phyloP scores from a whole-genome alignment of 30 jellyfish, hydroid and myxozoan species.

The Pelagia noctiluca region DNA sequence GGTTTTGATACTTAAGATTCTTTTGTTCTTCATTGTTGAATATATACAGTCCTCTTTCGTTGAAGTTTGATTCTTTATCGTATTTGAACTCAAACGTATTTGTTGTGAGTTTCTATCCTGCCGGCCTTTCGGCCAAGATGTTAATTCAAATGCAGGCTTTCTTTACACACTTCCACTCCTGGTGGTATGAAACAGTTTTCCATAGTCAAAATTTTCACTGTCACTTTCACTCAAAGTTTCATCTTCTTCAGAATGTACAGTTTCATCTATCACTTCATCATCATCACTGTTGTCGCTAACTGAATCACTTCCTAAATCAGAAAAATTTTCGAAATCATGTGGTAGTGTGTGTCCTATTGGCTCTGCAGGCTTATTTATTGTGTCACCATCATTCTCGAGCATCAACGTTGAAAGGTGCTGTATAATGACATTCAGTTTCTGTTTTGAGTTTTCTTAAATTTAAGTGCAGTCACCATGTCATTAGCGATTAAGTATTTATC shows the following conservation, averaged over 20 bases:
- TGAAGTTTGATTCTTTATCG: too few species aligned
- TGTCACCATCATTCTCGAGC: neutral
- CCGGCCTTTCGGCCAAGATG: too few species aligned
- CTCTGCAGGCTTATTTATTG: conserved; percentile 11
- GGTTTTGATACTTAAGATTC: too few species aligned
- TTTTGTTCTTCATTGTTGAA: too few species aligned
- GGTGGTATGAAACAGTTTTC: conserved; percentile 16
- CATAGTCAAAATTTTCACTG: conserved; percentile 10
- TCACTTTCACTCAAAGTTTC: neutral
- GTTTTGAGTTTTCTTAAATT: conserved; percentile 17
- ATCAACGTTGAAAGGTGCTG: conserved; percentile 25
- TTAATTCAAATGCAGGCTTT: too few species aligned
- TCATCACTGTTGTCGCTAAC: conserved; percentile 25
- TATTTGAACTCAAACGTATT: too few species aligned
- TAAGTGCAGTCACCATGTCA: conserved; percentile 3
- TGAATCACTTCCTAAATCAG: conserved; percentile 20
- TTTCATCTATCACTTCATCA: conserved; percentile 15
- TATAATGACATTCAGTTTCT: conserved; percentile 11
- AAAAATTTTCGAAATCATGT: conserved; percentile 4
- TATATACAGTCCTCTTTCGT: too few species aligned
- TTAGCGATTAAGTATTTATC: conserved; percentile 7
- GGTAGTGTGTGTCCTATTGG: neutral
- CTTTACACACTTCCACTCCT: conserved; percentile 24
- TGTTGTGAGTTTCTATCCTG: too few species aligned
- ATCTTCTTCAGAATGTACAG: conserved; percentile 32